Evolutionary conservation across 2,113 vertebrate genomes (phyloP).

Genomic region (Thunnus maccoyii): DNA sequence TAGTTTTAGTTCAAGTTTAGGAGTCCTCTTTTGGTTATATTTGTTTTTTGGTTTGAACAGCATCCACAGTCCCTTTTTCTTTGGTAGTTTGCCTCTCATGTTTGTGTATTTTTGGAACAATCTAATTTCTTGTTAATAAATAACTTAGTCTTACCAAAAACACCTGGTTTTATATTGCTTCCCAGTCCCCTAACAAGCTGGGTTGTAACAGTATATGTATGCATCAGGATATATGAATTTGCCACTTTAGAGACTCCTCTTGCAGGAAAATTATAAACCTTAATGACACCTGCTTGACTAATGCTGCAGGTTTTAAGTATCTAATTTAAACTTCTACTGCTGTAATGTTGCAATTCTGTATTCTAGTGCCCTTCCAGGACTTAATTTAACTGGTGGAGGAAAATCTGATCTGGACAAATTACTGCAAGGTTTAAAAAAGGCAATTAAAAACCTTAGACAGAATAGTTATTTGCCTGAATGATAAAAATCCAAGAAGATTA

Average conservation of each 20-base stretch:
- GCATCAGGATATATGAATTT: slow-evolving; percentile 10
- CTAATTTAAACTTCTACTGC: slow-evolving; percentile 41
- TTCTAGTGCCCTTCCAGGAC: slow-evolving; percentile 11
- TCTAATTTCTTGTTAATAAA: too few species aligned
- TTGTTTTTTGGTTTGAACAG: too few species aligned
- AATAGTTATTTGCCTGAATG: slow-evolving; percentile 48
- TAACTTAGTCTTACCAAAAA: too few species aligned
- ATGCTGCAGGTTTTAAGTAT: slow-evolving; percentile 29
- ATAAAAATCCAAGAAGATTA: slow-evolving; percentile 57
- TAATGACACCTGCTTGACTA: slow-evolving; percentile 33
- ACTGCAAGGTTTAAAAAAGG: slow-evolving; percentile 35
- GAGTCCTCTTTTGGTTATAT: too few species aligned
- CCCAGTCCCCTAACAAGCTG: too few species aligned
- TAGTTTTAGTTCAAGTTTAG: too few species aligned
- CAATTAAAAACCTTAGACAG: slow-evolving; percentile 46
- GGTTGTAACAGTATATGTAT: neutral
- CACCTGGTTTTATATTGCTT: too few species aligned
- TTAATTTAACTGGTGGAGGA: slow-evolving; percentile 41
- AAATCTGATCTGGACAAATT: slow-evolving; percentile 48
- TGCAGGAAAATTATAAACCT: neutral
- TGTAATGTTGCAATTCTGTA: slow-evolving; percentile 10
- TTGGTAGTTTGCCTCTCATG: too few species aligned
- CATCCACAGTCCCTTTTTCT: too few species aligned
- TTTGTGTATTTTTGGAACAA: too few species aligned
- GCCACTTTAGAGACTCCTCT: slow-evolving; percentile 8